Evolutionary conservation across 1,140 invertebrate species (phyloP), one percentile per base, ranked within the genome.

Genomic region (Drosophila leontia): DNA sequence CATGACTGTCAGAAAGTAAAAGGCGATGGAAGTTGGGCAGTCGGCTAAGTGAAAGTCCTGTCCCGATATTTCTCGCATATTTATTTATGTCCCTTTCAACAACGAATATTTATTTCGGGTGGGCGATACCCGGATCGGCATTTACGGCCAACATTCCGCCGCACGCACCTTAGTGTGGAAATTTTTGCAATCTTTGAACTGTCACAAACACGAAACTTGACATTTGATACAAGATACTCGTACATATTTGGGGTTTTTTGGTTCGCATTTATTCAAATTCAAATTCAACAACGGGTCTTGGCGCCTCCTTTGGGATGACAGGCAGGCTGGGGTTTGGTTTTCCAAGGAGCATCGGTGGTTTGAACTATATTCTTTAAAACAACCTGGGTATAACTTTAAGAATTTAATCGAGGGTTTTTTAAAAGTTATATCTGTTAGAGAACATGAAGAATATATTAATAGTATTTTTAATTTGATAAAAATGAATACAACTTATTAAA

Each of bases 1-100:
- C 84, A 88, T 87, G 87, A 90, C 78, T 88, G 84, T 87, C 84
- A 87, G 64, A 48, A 80, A 51, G 42, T 57, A 68, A 78, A 77
- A 59, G 68, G 67, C 53, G 9, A 6, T 15, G 42, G 42, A 58
- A 58, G 26, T 39, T 48, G 68, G 67, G 47, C 67, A 44, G 67
- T 41, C 19, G 50, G 48, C 71, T 68, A 65, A 82, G 67, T 56
- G 72, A 84, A 70, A 76, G 67, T 86, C 59, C 71, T 53, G 64
- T 51, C 50, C 29, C 29, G n/a, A 17, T 34, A 60, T 72, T 69
- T 77, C 19, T 62, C 55, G 60, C 53, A 65, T 58, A 77, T 75
- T 84, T 78, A 58, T 78, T 83, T 88, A 60, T 75, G 68, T 51
- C 67, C 61, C 69, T 65, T 71, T 39, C 45, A n/a, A 19, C 47